Percentiles rank a stretch among this genome's conserved stretches.
Evolutionary conservation across 2,797 vertebrate genomes (phyloP).

Genomic region (Telmatherina bonti): DNA sequence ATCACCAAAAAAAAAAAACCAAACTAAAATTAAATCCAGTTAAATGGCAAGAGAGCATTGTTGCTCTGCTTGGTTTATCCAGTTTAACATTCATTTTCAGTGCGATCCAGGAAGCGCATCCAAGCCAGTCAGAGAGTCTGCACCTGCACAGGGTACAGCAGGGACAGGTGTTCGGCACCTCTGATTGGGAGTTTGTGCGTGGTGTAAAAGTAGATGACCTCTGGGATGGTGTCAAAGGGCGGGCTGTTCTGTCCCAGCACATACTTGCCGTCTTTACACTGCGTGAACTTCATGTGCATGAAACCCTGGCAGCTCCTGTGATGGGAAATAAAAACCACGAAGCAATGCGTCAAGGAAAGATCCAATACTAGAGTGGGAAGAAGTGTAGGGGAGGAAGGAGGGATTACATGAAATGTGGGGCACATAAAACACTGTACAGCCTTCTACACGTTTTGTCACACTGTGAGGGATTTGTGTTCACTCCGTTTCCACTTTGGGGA

Average conservation of each 20-base stretch:
- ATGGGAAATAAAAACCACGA: background rate
- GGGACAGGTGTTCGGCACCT: slow-evolving; percentile 89
- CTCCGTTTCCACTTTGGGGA: slow-evolving; percentile 42
- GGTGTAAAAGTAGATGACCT: slow-evolving; percentile 90
- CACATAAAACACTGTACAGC: slow-evolving; percentile 45
- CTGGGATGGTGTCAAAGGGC: slow-evolving; percentile 89
- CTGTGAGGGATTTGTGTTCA: slow-evolving; percentile 54
- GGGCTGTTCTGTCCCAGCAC: slow-evolving; percentile 92
- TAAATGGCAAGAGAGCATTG: slow-evolving; percentile 3
- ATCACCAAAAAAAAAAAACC: slow-evolving; percentile 28
- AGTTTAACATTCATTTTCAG: slow-evolving; percentile 63
- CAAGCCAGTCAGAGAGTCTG: slow-evolving; percentile 84
- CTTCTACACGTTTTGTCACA: slow-evolving; percentile 30
- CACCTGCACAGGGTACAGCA: slow-evolving; percentile 89
- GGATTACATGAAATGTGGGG: slow-evolving; percentile 38
- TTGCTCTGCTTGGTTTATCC: slow-evolving; percentile 23
- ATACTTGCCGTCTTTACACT: slow-evolving; percentile 87
- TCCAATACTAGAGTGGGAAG: background rate
- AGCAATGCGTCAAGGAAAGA: slow-evolving; percentile 4
- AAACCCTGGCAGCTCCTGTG: slow-evolving; percentile 94
- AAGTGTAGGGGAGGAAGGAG: background rate
- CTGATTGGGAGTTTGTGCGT: slow-evolving; percentile 90
- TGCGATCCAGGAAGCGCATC: slow-evolving; percentile 21
- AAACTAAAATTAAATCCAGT: slow-evolving; percentile 29
- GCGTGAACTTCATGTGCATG: slow-evolving; percentile 93